Percentiles rank a stretch among this genome's conserved stretches.
phyloP scores from a whole-genome alignment of 2,113 vertebrate genomes.

The human region GRCh38 chr9:5672501-5673000 shows the following conservation, averaged over 20 bases:
- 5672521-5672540: background rate
- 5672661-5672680: background rate
- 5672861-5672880: background rate
- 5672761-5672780: background rate
- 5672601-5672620: background rate
- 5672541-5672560: background rate
- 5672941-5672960: background rate
- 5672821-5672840: background rate
- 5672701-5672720: background rate
- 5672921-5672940: background rate
- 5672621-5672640: background rate
- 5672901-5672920: background rate
- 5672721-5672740: background rate
- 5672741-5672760: background rate
- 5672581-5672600: background rate
- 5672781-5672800: background rate
- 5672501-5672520: background rate
- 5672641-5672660: background rate
- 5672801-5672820: conserved; percentile 22
- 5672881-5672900: background rate
- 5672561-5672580: background rate
- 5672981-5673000: background rate
- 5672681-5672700: background rate
- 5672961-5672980: background rate
- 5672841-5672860: background rate